Evolutionary conservation across 1,140 invertebrate species (phyloP).

Genomic region (Drosophila ogumai): DNA sequence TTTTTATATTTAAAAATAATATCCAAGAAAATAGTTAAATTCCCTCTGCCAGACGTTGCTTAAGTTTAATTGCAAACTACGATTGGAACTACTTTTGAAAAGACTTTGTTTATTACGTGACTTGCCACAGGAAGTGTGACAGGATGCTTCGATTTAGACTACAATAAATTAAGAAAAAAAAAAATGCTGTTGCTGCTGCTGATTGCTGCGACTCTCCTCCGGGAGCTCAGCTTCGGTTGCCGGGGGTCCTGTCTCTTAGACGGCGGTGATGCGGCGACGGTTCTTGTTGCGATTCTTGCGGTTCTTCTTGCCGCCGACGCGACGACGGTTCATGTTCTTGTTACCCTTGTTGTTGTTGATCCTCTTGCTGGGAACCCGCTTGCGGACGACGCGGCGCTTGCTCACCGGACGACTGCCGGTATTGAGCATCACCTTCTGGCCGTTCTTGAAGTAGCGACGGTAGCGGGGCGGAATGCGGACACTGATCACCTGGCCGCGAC

Average conservation of each 20-base stretch:
- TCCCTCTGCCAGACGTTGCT: background rate
- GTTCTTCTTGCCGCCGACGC: conserved; percentile 57
- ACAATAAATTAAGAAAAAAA: conserved; percentile 81
- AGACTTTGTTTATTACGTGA: conserved; percentile 37
- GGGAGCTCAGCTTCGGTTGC: background rate
- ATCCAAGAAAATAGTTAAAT: background rate
- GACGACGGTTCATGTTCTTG: conserved; percentile 38
- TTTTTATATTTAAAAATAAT: background rate
- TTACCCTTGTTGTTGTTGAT: conserved; percentile 25
- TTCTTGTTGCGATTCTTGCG: conserved; percentile 57
- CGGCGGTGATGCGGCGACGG: conserved; percentile 55
- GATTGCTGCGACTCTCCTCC: background rate
- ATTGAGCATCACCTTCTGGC: conserved; percentile 79
- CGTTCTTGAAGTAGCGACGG: conserved; percentile 81
- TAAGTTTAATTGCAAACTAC: background rate
- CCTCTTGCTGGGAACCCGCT: conserved; percentile 51
- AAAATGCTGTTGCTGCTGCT: conserved; percentile 35
- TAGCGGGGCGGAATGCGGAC: conserved; percentile 75
- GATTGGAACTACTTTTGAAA: conserved; percentile 10
- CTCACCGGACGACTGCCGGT: conserved; percentile 53
- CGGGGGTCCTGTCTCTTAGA: conserved; percentile 17
- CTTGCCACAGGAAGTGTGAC: conserved; percentile 30
- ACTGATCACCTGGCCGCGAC: conserved; percentile 72
- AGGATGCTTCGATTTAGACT: conserved; percentile 43
- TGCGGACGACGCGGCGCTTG: conserved; percentile 69